Base-by-base conservation (phyloP, 2,113 vertebrate species). In the Eidolon helvum region DNA sequence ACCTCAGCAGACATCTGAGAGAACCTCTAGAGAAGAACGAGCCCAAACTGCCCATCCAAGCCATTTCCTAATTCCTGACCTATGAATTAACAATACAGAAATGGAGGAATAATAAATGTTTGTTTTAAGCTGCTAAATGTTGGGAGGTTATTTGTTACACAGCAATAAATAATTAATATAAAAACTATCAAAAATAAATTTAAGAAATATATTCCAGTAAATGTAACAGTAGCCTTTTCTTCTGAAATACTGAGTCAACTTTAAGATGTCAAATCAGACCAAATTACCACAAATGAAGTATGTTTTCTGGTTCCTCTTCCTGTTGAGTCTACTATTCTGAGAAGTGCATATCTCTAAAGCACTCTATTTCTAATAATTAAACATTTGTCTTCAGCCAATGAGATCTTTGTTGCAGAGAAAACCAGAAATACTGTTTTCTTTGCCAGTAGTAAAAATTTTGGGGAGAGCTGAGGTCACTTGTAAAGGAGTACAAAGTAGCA, bases 401-500 rank as follows among this genome's bases (percentile, higher is more conserved):
- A 95, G 63, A 96, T 63, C 86, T 97, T 86, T 80, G 74, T 75
- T 68, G 55, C 3, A 2, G 59, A 97, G 72, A 97, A 91, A 91
- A 63, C 69, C 7, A 87, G 14, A 95, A 91, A 50, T 68, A 66
- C 28, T 94, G 19, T 72, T 91, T 96, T 80, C 38, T 63, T 87
- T 40, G 65, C n/a, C 72, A 95, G 77, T 24, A 85, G 77, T 92
- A 66, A 0, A 10, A 0, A 4, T 38, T 91, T 86, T 95, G 78
- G 65, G 35, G 91, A 96, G 93, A 33, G 33, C 68, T 50, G 65
- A 98, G 78, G 63, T 90, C 74, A 95, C 53, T 86, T 35, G 79
- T 69, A 90, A 96, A 97, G 72, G 57, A 96, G 87, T 69, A 90
- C 80, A 92, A 89, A 97, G 75, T 79, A 87, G 72, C 87, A 90